Base-by-base conservation (phyloP, 2,113 vertebrate species). In the Sinocyclocheilus anshuiensis region DNA sequence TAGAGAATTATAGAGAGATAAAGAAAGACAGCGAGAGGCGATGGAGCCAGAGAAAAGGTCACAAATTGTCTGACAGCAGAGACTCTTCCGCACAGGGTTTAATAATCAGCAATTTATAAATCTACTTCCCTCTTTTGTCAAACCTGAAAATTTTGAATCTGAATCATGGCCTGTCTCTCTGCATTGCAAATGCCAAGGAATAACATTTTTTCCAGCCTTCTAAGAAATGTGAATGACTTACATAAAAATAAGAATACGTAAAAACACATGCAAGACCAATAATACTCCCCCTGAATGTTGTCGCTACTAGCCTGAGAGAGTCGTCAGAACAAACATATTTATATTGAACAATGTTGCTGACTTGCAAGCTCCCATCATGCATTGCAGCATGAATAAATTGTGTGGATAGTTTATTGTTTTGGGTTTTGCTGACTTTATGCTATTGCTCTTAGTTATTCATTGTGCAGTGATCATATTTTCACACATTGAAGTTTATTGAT, bases 21-120 rank as follows among this genome's bases (percentile, higher is more conserved):
- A 69, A 86, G 75, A 69, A 86, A 65, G 48, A 61, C 63, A 71
- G 63, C 11, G 8, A 82, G 45, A 74, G 65, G 69, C 50, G 18
- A 72, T 57, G 69, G 20, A 84, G 50, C 33, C 22, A 69, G 67
- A 71, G 69, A 84, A 84, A 83, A 74, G 81, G 81, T 84, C 69
- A 74, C 65, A 72, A 42, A 83, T 82, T 20, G 18, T 82, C 63
- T 82, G 63, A 82, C 45, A 82, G 63, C 8, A 33, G 63, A 65
- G 33, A 50, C n/a, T 50, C 24, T 16, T 18, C 4, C 42, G 24
- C 67, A 74, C 33, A 74, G 22, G 6, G 33, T 55, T 84, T 84
- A 57, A 69, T 71, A 82, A 82, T 82, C 63, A 26, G 48, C 67
- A 55, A 84, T 74, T 84, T 59, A 42, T 74, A 74, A 42, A 72